Percentiles rank a stretch among this genome's conserved stretches.
Conservation (phyloP, 1,140 invertebrate genomes). For the Microplitis demolitor region DNA sequence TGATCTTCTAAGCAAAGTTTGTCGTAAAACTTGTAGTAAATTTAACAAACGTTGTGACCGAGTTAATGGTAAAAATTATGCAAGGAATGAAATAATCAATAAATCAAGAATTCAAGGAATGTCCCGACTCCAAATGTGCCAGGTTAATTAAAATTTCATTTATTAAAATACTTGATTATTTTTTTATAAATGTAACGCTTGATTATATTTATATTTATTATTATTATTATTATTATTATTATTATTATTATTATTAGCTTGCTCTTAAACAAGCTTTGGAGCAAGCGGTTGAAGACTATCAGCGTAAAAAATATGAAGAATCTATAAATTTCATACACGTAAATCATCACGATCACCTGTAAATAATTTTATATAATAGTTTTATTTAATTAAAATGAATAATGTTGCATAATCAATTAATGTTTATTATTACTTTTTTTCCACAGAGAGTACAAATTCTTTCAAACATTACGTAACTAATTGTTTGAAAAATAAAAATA, state of each 20-base stretch:
- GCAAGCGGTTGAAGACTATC: constrained; percentile 42
- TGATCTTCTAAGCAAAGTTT: constrained; percentile 64
- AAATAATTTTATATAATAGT: not conserved
- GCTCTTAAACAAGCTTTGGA: constrained; percentile 47
- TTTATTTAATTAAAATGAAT: not conserved
- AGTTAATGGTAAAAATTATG: constrained; percentile 9
- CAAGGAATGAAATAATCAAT: constrained; percentile 1
- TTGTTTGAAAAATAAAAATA: too few species aligned
- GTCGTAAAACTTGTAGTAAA: constrained; percentile 56
- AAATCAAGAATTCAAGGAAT: constrained; percentile 23
- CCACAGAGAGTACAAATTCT: not conserved
- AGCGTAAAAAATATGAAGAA: constrained; percentile 13
- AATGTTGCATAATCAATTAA: too few species aligned
- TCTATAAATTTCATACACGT: not conserved
- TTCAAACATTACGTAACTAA: not conserved
- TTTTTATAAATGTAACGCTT: not conserved
- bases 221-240: constrained; percentile 23
- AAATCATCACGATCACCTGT: not conserved
- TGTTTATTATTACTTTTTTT: not conserved
- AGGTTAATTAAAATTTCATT: constrained; percentile 36
- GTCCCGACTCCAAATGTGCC: constrained; percentile 46
- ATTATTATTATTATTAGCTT: constrained; percentile 33
- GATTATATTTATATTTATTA: not conserved
- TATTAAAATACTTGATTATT: constrained; percentile 4
- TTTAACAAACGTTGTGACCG: constrained; percentile 7